A percentile compares a stretch with the other conserved stretches of the same genome.
Conservation (phyloP, 2,888 invertebrate species). For the Tetanocera ferruginea region DNA sequence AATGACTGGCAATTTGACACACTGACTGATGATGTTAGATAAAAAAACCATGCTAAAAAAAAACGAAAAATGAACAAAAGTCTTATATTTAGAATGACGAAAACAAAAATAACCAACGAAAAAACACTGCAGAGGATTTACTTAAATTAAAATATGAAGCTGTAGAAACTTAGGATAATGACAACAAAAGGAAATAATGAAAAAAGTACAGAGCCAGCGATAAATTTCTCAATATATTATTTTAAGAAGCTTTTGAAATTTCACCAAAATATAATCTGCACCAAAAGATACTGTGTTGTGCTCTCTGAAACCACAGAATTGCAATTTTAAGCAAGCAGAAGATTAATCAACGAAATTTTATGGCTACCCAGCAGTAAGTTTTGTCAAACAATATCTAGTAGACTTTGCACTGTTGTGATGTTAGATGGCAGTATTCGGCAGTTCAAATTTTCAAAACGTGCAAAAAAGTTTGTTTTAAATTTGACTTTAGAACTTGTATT, state of each 20-base stretch:
- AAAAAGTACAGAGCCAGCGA: neutral
- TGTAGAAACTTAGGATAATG: neutral
- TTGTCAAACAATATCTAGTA: no score
- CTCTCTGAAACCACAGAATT: neutral
- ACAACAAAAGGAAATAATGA: neutral
- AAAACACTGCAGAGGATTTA: neutral
- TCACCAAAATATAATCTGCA: neutral
- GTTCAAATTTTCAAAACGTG: no score
- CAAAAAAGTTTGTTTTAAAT: no score
- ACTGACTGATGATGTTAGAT: neutral
- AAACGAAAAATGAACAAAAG: neutral
- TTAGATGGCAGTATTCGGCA: no score
- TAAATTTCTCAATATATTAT: no score
- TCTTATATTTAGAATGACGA: neutral
- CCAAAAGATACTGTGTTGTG: neutral
- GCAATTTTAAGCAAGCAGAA: neutral
- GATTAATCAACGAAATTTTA: neutral
- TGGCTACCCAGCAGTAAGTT: neutral
- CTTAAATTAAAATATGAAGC: neutral
- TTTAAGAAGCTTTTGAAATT: neutral
- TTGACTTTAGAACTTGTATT: no score
- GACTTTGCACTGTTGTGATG: no score
- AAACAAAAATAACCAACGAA: neutral
- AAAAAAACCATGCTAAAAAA: neutral
- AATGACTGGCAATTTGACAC: slow-evolving; percentile 27